Percentiles rank a stretch among this genome's conserved stretches.
phyloP scores from a whole-genome alignment of 2,888 invertebrate genomes.

The Chironomus tentans region DNA sequence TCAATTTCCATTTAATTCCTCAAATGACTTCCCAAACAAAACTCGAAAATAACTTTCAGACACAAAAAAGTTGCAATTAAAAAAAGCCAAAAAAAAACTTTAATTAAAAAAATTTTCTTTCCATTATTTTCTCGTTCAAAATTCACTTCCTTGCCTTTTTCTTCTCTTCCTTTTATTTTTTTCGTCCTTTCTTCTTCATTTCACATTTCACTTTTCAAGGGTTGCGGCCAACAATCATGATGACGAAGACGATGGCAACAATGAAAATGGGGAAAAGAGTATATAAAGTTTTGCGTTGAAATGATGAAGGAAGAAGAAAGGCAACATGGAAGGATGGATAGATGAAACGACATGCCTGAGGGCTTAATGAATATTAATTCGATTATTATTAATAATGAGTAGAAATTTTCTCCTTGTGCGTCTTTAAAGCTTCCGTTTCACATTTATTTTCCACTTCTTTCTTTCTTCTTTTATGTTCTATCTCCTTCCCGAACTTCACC shows the following conservation, averaged over 20 bases:
- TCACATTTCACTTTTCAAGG: neutral
- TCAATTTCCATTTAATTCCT: too few relatives aligned
- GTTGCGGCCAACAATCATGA: too few relatives aligned
- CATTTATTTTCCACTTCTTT: neutral
- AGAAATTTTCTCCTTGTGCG: neutral
- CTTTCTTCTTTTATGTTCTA: too few relatives aligned
- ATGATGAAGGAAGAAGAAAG: neutral
- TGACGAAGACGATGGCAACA: neutral
- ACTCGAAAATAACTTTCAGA: too few relatives aligned
- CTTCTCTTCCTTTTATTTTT: neutral
- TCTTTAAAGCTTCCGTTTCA: neutral
- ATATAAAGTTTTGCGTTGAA: neutral
- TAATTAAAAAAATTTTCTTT: too few relatives aligned
- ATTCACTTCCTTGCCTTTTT: neutral
- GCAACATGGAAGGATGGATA: neutral
- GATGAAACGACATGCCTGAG: neutral
- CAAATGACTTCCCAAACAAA: too few relatives aligned
- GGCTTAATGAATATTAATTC: conserved; percentile 22
- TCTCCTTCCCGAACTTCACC: too few relatives aligned
- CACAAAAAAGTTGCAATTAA: too few relatives aligned
- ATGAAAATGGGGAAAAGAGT: neutral
- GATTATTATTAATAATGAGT: conserved; percentile 16
- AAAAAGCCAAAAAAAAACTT: too few relatives aligned
- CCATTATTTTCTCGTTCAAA: neutral
- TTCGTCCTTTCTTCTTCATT: neutral